phyloP scores from a whole-genome alignment of 1,140 invertebrate genomes.

The Ridgeia piscesae region DNA sequence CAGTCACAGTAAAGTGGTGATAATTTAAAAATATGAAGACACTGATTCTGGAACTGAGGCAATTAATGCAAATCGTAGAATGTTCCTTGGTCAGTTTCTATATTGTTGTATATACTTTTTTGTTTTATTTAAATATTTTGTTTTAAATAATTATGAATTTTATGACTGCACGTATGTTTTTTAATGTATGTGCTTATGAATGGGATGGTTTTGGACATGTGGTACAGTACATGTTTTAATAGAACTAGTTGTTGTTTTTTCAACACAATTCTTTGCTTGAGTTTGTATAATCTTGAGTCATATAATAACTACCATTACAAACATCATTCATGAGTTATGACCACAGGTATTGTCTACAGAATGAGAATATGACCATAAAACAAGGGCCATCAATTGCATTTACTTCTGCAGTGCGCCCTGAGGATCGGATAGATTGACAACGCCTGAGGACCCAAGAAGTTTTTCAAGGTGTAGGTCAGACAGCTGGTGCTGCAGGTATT shows the following conservation, averaged over 20 bases:
- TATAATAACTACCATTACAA: not conserved
- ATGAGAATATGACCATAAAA: not conserved
- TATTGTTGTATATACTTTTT: no score
- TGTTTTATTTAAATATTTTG: no score
- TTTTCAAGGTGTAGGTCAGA: conserved; percentile 65
- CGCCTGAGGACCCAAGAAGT: conserved; percentile 61
- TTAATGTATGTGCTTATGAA: no score
- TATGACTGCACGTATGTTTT: no score
- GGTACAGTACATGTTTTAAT: no score
- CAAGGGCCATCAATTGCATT: conserved; percentile 24
- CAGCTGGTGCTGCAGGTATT: conserved; percentile 64
- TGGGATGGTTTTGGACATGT: no score
- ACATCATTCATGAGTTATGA: not conserved
- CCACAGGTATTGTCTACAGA: not conserved
- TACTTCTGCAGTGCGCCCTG: conserved; percentile 66
- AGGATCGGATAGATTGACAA: conserved; percentile 64
- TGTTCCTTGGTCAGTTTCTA: no score
- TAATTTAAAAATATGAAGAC: not conserved
- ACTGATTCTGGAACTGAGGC: not conserved
- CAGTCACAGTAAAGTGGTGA: not conserved
- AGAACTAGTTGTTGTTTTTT: no score
- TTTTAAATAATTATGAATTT: no score
- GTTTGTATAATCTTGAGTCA: no score
- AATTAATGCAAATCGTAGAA: no score
- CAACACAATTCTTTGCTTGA: no score